Evolutionary conservation across 2,113 vertebrate species (phyloP).

Genomic region (Agapornis roseicollis): DNA sequence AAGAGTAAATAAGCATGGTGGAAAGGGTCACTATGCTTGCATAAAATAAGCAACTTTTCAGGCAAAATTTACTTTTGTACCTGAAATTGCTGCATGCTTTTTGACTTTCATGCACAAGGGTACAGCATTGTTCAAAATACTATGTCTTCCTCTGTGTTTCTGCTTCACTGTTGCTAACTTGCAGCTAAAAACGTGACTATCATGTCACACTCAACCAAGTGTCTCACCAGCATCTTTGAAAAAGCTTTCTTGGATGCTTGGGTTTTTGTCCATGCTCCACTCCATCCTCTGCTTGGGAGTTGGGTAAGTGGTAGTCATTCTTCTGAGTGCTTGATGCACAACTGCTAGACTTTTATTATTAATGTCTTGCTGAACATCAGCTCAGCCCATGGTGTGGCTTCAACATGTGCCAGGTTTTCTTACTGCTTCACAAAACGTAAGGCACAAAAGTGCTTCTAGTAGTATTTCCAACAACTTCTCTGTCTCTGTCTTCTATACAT

Average conservation of each 20-base stretch:
- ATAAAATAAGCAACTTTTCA: background rate
- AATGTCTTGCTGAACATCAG: background rate
- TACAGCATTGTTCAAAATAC: background rate
- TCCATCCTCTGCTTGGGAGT: background rate
- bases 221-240: background rate
- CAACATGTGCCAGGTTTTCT: background rate
- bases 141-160: background rate
- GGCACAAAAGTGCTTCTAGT: background rate
- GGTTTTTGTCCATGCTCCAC: background rate
- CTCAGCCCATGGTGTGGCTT: background rate
- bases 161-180: background rate
- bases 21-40: background rate
- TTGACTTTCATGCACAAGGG: background rate
- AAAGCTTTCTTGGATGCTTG: background rate
- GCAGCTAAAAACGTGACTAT: background rate
- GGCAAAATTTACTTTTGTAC: background rate
- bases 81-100: background rate
- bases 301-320: background rate
- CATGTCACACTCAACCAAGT: background rate
- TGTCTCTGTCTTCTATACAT: background rate
- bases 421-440: background rate
- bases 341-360: background rate
- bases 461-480: background rate
- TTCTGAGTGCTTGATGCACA: background rate
- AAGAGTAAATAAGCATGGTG: background rate